Base-by-base conservation (phyloP, 1,140 invertebrate genomes). In the Achroia grisella region DNA sequence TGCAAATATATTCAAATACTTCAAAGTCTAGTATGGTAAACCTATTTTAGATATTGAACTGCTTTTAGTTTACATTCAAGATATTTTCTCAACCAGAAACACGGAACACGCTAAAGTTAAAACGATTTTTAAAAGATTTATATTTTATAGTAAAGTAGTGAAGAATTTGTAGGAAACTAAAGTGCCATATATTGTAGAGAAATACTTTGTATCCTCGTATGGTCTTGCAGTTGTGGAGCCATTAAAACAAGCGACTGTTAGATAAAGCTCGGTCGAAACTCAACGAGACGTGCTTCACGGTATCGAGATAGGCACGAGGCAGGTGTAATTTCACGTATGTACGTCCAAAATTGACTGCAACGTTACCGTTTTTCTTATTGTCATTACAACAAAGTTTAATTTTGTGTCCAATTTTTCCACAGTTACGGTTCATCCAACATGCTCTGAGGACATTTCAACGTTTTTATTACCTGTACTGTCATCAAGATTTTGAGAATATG, bases 381-480 rank as follows among this genome's bases (percentile, higher is more conserved):
- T 17, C 14, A 15, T 23, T 3, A 15, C 14, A 8, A 37, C 35
- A 37, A 17, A 37, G 35, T 37, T 37, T 17, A 23, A 15, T 37
- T 37, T 37, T 10, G 13, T 17, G 10, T n/a, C 15, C 17, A 10
- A 13, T 35, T 35, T 14, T 35, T 37, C 10, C 4, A 14, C 13
- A 37, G 10, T 8, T 37, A 17, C 1, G 4, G 10, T 47, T 44
- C 53, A 47, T 39, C 15, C 1, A 29, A 23, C 15, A 39, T 10
- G 2, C 17, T 37, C 15, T 2, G 35, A 37, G 35, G 53, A 44
- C 58, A 57, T 59, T 59, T 61, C 39, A 57, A 60, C 51, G 37
- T 52, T 44, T 74, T 73, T 71, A 75, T 67, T 67, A 62, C 70
- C 47, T 48, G 62, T 56, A 70, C 62, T 65, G 74, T 75, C 63